These are phyloP conservation scores for Liasis olivaceus DNA, from an alignment of 2,797 vertebrate genomes.

Conservation along the genomic window DNA sequence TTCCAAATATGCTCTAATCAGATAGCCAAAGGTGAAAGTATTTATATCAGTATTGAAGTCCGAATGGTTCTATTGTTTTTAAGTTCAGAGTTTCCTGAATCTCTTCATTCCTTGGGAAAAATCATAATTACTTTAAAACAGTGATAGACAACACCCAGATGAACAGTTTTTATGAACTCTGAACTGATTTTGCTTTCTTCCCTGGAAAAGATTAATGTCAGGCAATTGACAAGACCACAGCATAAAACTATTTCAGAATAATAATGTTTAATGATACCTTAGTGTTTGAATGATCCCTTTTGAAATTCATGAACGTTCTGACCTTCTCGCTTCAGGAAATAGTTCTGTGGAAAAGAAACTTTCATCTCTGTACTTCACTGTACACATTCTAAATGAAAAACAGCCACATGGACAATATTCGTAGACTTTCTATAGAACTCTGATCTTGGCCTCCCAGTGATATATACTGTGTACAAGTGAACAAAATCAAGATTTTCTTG, in stretches of 20 bases:
- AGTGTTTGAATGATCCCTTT: constrained; percentile 24
- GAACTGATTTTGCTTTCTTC: constrained; percentile 7
- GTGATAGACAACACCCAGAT: constrained; percentile 17
- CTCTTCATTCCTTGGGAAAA: constrained; percentile 16
- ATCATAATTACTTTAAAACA: constrained; percentile 21
- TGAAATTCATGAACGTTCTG: constrained; percentile 40
- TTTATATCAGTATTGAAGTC: constrained; percentile 14
- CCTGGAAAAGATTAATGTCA: constrained; percentile 32
- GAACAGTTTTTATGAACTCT: not conserved
- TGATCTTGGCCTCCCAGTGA: constrained; percentile 7
- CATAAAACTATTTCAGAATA: constrained; percentile 35
- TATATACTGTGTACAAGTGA: not conserved
- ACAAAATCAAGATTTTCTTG: not conserved
- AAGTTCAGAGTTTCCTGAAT: not conserved
- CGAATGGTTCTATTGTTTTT: constrained; percentile 13
- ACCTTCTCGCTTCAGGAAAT: constrained; percentile 43
- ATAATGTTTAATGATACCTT: constrained; percentile 38
- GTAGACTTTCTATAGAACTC: not conserved
- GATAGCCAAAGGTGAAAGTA: constrained; percentile 20
- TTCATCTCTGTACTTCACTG: constrained; percentile 32
- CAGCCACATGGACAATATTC: constrained; percentile 5
- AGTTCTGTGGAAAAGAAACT: constrained; percentile 23
- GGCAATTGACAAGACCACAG: constrained; percentile 28
- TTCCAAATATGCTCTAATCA: constrained; percentile 21
- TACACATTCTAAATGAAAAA: constrained; percentile 37